Percentiles rank a stretch among this genome's conserved stretches.
These are phyloP conservation scores for Eueides isabella DNA, from an alignment of 1,140 invertebrate genomes.

Conservation along the genomic window DNA sequence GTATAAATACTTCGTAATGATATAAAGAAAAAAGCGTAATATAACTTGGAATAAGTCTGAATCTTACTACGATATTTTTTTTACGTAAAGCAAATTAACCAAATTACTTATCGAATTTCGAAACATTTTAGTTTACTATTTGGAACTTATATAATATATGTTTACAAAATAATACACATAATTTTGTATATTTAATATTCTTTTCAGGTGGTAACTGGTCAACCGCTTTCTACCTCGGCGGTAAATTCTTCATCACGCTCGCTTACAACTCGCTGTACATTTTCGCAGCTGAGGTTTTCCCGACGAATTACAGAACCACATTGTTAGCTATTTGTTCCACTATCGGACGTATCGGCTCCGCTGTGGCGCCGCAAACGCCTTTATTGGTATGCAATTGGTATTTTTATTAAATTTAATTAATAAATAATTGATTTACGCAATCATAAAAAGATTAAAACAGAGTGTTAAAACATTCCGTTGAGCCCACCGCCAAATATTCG, in stretches of 20 bases:
- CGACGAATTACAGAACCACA: conserved; percentile 87
- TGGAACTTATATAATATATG: no score
- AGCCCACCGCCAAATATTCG: no score
- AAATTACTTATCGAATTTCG: no score
- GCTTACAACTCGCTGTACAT: conserved; percentile 86
- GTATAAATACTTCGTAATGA: no score
- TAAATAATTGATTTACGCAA: no score
- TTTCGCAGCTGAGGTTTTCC: conserved; percentile 88
- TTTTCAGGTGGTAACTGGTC: conserved; percentile 75
- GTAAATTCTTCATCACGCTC: conserved; percentile 86
- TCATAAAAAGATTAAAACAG: no score
- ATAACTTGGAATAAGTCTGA: no score
- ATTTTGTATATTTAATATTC: not conserved
- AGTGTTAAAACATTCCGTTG: no score
- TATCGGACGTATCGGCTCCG: conserved; percentile 86
- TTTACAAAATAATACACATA: not conserved
- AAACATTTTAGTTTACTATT: no score
- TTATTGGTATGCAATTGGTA: conserved; percentile 65
- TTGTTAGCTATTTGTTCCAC: conserved; percentile 86
- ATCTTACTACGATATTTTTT: no score
- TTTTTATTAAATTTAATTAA: not conserved
- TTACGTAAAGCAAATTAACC: no score
- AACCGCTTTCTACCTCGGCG: conserved; percentile 82
- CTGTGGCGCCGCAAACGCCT: conserved; percentile 86
- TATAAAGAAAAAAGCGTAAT: no score